Evolutionary conservation across 2,113 vertebrate species (phyloP), one percentile per base, ranked within the genome.

Genomic region (Gadus macrocephalus): DNA sequence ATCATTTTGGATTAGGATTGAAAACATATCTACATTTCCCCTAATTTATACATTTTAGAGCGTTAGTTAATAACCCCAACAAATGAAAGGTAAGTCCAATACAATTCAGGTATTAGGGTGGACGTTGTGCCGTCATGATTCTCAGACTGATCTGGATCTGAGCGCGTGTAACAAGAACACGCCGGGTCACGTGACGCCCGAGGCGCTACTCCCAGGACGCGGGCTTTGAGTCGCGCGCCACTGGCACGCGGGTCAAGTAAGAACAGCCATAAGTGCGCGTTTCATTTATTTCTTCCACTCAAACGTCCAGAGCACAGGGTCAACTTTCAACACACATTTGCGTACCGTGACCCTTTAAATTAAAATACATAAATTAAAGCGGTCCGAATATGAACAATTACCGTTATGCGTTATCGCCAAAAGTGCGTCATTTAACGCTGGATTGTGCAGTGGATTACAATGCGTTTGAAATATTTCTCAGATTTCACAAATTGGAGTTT

Each of bases 361-460:
- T 86, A 90, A 74, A 84, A 86, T 81, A 88, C 81, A 88, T 88
- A 91, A 89, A 91, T 91, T 86, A 88, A 86, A 87, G 83, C 82
- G 49, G 85, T 87, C 86, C 81, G 80, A 82, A 83, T 87, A 88
- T 84, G 82, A 89, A 90, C 84, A 83, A 76, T 80, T 71, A 77
- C 74, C 80, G 78, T 86, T 86, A 80, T 86, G 88, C 84, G 89
- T 85, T 79, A 85, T 62, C 84, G 81, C 73, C 42, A 49, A 70
- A 78, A 68, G 76, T 62, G 78, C 68, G 78, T 71, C 72, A 79
- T 78, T 85, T 77, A 74, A 75, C 70, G 22, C 68, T 59, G 72
- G 78, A 79, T 79, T 81, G 79, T 77, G 81, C 73, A 69, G 15
- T 64, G 73, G 87, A 73, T 56, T 76, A 31, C 61, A 66, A 82